Evolutionary conservation across 2,888 invertebrate species (phyloP), one percentile per base, ranked within the genome.

Genomic region (Margaritifera margaritifera): DNA sequence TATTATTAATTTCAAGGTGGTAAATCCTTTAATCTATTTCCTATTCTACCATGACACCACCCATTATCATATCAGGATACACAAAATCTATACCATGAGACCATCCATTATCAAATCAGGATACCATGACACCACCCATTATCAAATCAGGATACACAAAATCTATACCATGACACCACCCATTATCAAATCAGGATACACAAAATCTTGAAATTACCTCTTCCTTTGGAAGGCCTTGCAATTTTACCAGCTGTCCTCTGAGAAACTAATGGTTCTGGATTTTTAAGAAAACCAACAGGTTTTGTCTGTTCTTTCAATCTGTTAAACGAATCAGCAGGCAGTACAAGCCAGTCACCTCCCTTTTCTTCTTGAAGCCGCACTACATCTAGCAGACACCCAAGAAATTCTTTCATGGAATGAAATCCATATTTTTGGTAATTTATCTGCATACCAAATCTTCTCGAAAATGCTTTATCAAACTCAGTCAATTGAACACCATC

Each of bases 401-500:
- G 65, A 51, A 86, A 65, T 18, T 79, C 75, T 22, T 75, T 62
- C 59, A 80, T 60, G n/a, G 75, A 71, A 27, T 70, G 53, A 75
- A 82, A 86, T 0, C 84, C 82, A 60, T 78, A 71, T 60, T 77
- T 62, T 11, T 60, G 24, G 50, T 73, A 80, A 57, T 79, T 75
- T 19, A 85, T 60, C 18, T 75, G 69, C 18, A 69, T 68, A 1
- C 83, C 83, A 74, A 74, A 83, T n/a, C 77, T 60, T 65, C 74
- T 77, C 4, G 68, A 73, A 71, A 80, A 85, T 19, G 80, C 80
- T 42, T 61, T 66, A 25, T 79, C 80, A 54, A 82, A 81, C 56
- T 80, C 77, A 42, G 71, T 72, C 19, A 79, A 64, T 8, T 76
- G 72, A 25, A 84, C 61, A 8, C 82, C 82, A 64, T 78, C 67